Evolutionary conservation across 2,888 invertebrate species (phyloP).

Genomic region (Sesia bembeciformis): DNA sequence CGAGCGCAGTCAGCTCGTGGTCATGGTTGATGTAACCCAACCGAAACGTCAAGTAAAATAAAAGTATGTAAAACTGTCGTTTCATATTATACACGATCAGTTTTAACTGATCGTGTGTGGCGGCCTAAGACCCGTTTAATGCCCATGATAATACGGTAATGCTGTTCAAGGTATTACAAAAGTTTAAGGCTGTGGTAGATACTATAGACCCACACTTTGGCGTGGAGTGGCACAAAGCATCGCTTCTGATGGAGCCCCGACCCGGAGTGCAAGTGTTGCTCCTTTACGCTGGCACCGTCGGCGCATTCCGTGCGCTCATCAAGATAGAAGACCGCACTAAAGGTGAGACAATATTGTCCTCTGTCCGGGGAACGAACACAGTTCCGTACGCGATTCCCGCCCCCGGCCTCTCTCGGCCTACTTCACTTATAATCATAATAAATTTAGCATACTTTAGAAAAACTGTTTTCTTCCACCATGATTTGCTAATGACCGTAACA

Average conservation of each 20-base stretch:
- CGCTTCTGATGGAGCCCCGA: conserved; percentile 47
- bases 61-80: no score
- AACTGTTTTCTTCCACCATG: conserved; percentile 39
- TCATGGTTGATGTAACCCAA: no score
- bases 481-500: conserved; percentile 48
- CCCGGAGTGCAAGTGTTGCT: conserved; percentile 40
- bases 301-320: conserved; percentile 43
- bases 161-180: conserved; percentile 29
- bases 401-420: conserved; percentile 20
- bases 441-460: conserved; percentile 53
- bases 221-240: conserved; percentile 41
- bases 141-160: not conserved
- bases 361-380: not conserved
- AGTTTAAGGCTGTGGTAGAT: conserved; percentile 32
- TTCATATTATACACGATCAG: no score
- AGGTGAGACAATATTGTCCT: conserved; percentile 23
- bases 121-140: no score
- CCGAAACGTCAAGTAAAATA: no score
- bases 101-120: no score
- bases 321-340: conserved; percentile 39
- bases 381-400: conserved; percentile 53
- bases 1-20: no score
- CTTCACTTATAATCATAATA: conserved; percentile 62
- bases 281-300: conserved; percentile 34
- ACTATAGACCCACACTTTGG: conserved; percentile 23